Conservation (phyloP, 2,797 vertebrate genomes). For the Brachyrhaphis roseni region DNA sequence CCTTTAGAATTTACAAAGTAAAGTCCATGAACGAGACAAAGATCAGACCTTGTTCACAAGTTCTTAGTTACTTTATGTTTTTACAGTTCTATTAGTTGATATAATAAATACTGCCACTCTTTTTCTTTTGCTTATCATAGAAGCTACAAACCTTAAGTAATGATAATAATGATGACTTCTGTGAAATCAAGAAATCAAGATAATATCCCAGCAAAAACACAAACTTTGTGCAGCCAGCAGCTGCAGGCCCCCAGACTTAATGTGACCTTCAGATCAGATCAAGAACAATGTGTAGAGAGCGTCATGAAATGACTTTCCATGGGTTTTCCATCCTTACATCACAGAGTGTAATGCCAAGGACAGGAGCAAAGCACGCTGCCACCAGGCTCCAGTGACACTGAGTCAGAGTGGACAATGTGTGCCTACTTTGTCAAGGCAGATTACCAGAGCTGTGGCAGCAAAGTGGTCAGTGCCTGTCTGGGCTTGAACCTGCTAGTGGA, state of each 20-base stretch:
- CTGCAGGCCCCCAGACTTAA: not conserved
- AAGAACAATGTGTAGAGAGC: not conserved
- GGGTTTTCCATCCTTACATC: not conserved
- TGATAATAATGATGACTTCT: not conserved
- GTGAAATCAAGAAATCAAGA: not conserved
- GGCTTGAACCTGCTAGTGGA: too few relatives aligned
- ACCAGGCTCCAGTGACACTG: not conserved
- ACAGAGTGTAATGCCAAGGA: not conserved
- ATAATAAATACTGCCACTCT: not conserved
- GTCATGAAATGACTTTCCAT: not conserved
- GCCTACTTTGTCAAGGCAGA: too few relatives aligned
- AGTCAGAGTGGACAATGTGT: too few relatives aligned
- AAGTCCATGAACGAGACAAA: not conserved
- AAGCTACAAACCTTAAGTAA: not conserved
- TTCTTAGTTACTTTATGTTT: not conserved
- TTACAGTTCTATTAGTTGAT: not conserved
- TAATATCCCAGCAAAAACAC: not conserved
- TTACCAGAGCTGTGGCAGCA: too few relatives aligned
- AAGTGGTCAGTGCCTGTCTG: too few relatives aligned
- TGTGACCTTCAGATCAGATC: not conserved
- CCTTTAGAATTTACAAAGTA: not conserved
- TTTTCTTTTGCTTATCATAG: not conserved
- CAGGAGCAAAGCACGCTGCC: not conserved
- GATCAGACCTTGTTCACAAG: not conserved
- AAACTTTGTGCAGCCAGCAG: not conserved